phyloP scores from a whole-genome alignment of 2,888 invertebrate genomes.

The Limnephilus lunatus region DNA sequence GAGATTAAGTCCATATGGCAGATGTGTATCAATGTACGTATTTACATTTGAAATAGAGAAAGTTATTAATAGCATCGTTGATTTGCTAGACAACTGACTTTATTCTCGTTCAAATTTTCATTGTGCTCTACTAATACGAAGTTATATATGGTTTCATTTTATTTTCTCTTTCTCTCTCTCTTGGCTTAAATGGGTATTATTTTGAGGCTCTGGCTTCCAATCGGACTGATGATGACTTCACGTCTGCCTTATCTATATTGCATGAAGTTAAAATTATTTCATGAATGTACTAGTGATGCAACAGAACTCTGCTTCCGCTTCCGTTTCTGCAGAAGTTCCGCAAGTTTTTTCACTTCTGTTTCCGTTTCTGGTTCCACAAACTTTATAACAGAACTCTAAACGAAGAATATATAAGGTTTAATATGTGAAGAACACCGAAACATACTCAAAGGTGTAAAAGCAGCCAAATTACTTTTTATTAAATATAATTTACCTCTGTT shows the following conservation, averaged over 20 bases:
- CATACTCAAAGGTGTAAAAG: too few relatives aligned
- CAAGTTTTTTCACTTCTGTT: too few relatives aligned
- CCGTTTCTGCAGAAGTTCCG: too few relatives aligned
- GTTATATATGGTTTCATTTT: neutral
- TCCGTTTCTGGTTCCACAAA: too few relatives aligned
- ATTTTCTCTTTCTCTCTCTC: neutral
- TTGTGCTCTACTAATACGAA: neutral
- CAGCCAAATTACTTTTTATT: too few relatives aligned
- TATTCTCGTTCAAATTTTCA: neutral
- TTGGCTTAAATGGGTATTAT: neutral
- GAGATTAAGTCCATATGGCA: neutral
- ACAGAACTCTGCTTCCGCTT: too few relatives aligned
- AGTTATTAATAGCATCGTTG: neutral
- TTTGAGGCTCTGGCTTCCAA: neutral
- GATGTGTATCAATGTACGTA: neutral
- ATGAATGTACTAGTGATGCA: too few relatives aligned
- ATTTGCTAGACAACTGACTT: neutral
- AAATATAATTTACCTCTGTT: too few relatives aligned
- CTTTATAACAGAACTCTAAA: too few relatives aligned
- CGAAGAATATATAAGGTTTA: too few relatives aligned
- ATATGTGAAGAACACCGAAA: too few relatives aligned
- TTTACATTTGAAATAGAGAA: neutral
- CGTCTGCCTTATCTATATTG: neutral
- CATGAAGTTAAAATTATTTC: neutral
- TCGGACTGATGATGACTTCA: neutral